Conservation (phyloP, 2,888 invertebrate species). For the Clistopyga incitator region DNA sequence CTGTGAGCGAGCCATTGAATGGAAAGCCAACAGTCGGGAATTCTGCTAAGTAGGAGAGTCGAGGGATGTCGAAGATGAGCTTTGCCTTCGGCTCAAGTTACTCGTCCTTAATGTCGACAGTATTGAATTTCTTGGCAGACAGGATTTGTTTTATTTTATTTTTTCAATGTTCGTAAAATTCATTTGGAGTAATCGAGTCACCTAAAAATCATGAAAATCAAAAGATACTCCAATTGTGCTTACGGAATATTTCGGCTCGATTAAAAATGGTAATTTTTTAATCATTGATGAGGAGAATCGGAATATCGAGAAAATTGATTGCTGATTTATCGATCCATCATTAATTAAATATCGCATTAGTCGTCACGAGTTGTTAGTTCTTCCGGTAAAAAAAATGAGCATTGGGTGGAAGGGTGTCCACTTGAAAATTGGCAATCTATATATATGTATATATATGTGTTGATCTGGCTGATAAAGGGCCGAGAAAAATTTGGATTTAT, state of each 20-base stretch:
- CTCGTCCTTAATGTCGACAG: constrained; percentile 10
- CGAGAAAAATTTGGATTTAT: constrained; percentile 56
- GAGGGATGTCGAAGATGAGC: constrained; percentile 1
- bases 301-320: too few species aligned
- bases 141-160: too few species aligned
- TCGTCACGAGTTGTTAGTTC: neutral
- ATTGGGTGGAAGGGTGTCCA: neutral
- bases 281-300: too few species aligned
- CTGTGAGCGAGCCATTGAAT: neutral
- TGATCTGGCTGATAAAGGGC: neutral
- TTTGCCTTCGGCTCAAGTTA: neutral
- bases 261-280: too few species aligned
- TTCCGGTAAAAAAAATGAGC: neutral
- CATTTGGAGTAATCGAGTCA: too few species aligned
- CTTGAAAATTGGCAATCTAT: neutral
- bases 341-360: too few species aligned
- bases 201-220: too few species aligned
- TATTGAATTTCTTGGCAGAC: constrained; percentile 14
- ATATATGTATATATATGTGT: too few species aligned
- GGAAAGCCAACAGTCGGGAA: constrained; percentile 15
- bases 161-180: neutral
- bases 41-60: neutral
- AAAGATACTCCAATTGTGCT: too few species aligned
- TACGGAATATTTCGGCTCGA: too few species aligned
- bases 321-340: too few species aligned